phyloP scores from a whole-genome alignment of 2,113 vertebrate species.

The Gopherus evgoodei region DNA sequence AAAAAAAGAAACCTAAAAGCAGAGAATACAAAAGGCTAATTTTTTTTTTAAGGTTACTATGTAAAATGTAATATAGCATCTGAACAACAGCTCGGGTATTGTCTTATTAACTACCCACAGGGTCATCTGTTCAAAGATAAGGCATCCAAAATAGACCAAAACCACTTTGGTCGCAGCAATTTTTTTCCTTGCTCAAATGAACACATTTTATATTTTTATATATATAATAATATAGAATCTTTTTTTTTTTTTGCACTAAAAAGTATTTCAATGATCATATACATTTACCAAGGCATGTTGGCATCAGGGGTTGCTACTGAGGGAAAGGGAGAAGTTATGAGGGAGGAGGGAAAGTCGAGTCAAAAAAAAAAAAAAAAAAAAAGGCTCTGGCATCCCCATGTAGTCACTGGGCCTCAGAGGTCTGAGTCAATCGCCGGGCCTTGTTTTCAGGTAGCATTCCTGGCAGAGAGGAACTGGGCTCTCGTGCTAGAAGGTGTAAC shows the following conservation, averaged over 20 bases:
- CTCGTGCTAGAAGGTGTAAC: not conserved
- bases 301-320: slow-evolving; percentile 72
- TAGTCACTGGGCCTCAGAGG: not conserved
- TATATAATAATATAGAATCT: slow-evolving; percentile 82
- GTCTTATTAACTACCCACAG: slow-evolving; percentile 66
- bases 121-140: slow-evolving; percentile 67
- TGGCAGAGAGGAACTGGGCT: not conserved
- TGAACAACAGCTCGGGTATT: slow-evolving; percentile 63
- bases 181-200: slow-evolving; percentile 73
- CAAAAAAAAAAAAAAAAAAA: not conserved
- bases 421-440: not conserved
- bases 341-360: slow-evolving; percentile 37
- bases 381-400: slow-evolving; percentile 39
- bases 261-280: slow-evolving; percentile 85
- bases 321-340: slow-evolving; percentile 51
- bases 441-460: not conserved
- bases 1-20: slow-evolving; percentile 70
- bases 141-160: slow-evolving; percentile 80
- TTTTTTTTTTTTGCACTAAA: slow-evolving; percentile 68
- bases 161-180: slow-evolving; percentile 80
- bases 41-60: slow-evolving; percentile 17
- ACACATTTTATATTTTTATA: slow-evolving; percentile 80
- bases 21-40: slow-evolving; percentile 64
- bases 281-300: slow-evolving; percentile 88
- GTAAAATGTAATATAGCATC: slow-evolving; percentile 55